Evolutionary conservation across 2,113 vertebrate species (phyloP), one percentile per base, ranked within the genome.

Genomic region (Embiotoca jacksoni): DNA sequence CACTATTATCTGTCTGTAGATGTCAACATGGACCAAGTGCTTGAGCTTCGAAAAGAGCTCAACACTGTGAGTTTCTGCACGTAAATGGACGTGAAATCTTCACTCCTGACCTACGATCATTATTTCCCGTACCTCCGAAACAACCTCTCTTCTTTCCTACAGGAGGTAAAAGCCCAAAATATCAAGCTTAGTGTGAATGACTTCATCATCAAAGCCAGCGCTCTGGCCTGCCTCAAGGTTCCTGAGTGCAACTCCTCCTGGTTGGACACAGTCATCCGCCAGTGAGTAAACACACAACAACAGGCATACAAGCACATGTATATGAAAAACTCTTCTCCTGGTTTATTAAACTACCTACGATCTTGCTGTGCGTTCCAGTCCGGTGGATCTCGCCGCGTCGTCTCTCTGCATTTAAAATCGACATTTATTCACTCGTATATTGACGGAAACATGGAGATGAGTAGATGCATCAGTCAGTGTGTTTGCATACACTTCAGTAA

Each of bases 1-100:
- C 98, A 99, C 92, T 99, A 99, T 85, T 99, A 99, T 84, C 96
- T 99, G 78, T 99, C 98, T 82, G 79, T 99, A 15, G 98, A 99
- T 83, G 87, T 99, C 44, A 96, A 97, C 93, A 98, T 99, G 98
- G 98, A 96, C 89, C 94, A 96, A 85, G 94, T 98, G 50, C 78
- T 99, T 70, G 94, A 96, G 88, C 93, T 99, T 57, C 95, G 98
- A 72, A 96, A 96, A 86, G 97, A 99, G 55, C 97, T 99, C 50
- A 99, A 99, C 65, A 93, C 91, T 93, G 98, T 99, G 90, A 95
- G 91, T 81, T 14, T 73, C 32, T 60, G 15, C 49, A 53, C 56
- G 5, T 14, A 2, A 35, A 59, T 36, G 6, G n/a, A 3, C 6
- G 0, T 55, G 1, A 2, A 23, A 41, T 5, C 39, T 32, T 41